Base-by-base conservation (phyloP, 2,888 invertebrate genomes). In the Osmoderma eremita region DNA sequence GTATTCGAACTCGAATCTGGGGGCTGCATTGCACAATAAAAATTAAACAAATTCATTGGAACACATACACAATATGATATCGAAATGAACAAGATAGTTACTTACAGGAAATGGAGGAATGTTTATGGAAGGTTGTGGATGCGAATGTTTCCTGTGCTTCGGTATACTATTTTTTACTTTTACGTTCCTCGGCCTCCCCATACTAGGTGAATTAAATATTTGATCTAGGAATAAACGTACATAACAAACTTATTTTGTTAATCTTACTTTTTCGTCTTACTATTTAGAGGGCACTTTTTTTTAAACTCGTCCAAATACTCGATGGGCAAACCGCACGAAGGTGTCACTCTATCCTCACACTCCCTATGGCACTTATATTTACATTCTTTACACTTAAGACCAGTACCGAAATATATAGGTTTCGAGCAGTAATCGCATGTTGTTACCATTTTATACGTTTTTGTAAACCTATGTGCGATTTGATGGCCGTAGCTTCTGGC, bases 1-100 rank as follows among this genome's bases (percentile, higher is more conserved):
- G 95, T 94, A 80, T 93, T 95, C 45, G 96, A 96, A 82, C 95
- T 94, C 72, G 94, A 94, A 83, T 95, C 95, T 20, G 90, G 92
- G 56, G 89, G 87, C 88, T 88, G 82, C 48, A 77, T 80, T 74
- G 17, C 12, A n/a, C 10, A 13, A 15, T 42, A 10, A 22, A 8
- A 45, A 45, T 50, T 56, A 50, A 66, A 64, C 15, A 54, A 30
- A 30, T 30, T 30, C 30, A n/a, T n/a, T n/a, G n/a, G 36, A n/a
- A 42, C 13, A 12, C n/a, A 3, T 42, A 42, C 3, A 15, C 12
- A n/a, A 42, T 15, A 42, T 12, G 68, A 64, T 41, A n/a, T n/a
- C n/a, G 12, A 68, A 63, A 66, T 65, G 62, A 50, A 63, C 2
- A 50, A 70, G 50, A n/a, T 18, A 61, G 41, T 10, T 65, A 79